These are phyloP conservation scores for Tamandua tetradactyla DNA, from an alignment of 2,797 vertebrate species.

Conservation along the genomic window DNA sequence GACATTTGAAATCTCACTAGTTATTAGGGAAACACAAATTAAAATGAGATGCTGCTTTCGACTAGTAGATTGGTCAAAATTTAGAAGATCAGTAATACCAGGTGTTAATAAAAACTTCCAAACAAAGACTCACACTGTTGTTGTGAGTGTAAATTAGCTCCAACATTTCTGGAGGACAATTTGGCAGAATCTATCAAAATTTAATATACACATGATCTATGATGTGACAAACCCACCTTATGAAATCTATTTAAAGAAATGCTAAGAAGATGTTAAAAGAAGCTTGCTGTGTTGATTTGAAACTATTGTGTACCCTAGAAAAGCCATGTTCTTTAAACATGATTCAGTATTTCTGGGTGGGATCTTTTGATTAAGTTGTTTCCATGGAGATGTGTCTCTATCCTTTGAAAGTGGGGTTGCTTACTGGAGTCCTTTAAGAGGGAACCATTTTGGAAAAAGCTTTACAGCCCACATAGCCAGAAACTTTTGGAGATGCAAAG, in stretches of 20 bases:
- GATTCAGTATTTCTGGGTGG: too few relatives aligned
- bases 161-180: not conserved
- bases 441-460: too few relatives aligned
- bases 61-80: slow-evolving; percentile 10
- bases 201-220: slow-evolving; percentile 22
- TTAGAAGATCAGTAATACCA: not conserved
- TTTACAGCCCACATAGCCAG: too few relatives aligned
- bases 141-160: not conserved
- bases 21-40: not conserved
- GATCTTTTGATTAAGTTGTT: too few relatives aligned
- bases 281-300: too few relatives aligned
- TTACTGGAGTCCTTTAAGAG: too few relatives aligned
- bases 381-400: too few relatives aligned
- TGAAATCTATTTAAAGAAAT: slow-evolving; percentile 22
- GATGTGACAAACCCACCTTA: not conserved
- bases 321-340: too few relatives aligned
- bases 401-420: too few relatives aligned
- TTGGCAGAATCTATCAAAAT: not conserved
- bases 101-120: slow-evolving; percentile 5
- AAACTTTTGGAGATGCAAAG: too few relatives aligned
- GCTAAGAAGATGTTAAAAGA: slow-evolving; percentile 17
- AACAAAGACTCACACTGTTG: too few relatives aligned
- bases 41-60: slow-evolving; percentile 20
- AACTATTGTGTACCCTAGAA: too few relatives aligned
- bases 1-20: not conserved